Conservation (phyloP, 2,113 vertebrate genomes). For the Hypanus sabinus region DNA sequence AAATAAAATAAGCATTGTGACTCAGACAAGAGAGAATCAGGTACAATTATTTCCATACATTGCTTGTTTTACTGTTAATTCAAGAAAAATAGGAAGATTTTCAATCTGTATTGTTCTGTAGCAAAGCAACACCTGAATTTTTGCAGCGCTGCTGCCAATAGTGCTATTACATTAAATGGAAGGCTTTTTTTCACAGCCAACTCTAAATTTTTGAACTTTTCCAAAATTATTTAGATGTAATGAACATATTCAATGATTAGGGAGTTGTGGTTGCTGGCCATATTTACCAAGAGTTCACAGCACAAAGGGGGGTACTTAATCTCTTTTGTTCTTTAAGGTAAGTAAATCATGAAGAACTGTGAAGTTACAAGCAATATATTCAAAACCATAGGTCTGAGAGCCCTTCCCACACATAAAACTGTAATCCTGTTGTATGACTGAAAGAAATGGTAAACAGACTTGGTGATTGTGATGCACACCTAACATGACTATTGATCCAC, state of each 20-base stretch:
- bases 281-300: neutral
- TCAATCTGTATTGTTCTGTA: neutral
- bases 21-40: neutral
- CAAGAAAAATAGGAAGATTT: neutral
- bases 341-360: neutral
- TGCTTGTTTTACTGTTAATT: neutral
- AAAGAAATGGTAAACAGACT: too few relatives aligned
- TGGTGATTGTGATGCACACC: too few relatives aligned
- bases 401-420: neutral
- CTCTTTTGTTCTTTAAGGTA: neutral
- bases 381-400: neutral
- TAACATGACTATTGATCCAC: too few relatives aligned
- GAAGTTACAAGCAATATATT: neutral
- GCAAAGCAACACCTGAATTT: neutral
- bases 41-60: neutral
- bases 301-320: neutral
- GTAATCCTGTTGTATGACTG: neutral
- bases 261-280: too few relatives aligned
- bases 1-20: neutral
- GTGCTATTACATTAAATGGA: neutral
- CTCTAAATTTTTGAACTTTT: neutral
- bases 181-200: neutral
- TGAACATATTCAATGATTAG: neutral
- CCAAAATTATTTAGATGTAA: neutral
- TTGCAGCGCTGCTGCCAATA: neutral